Percentiles rank a stretch among this genome's conserved stretches.
Conservation (phyloP, 2,888 invertebrate genomes). For the Atethmia centrago region DNA sequence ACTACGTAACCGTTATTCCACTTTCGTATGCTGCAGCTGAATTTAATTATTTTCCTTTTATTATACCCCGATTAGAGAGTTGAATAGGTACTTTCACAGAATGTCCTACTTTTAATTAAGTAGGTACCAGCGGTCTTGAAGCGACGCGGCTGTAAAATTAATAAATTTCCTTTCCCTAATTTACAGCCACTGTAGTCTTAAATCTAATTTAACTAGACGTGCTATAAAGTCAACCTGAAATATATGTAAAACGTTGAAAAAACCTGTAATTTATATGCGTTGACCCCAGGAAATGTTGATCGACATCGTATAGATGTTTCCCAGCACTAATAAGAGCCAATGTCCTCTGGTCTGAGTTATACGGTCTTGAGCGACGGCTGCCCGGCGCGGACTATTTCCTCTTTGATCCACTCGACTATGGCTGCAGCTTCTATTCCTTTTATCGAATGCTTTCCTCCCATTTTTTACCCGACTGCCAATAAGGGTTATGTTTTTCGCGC, state of each 20-base stretch:
- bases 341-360: conserved; percentile 65
- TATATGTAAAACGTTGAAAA: conserved; percentile 14
- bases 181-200: conserved; percentile 22
- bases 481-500: neutral
- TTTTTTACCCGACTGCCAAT: conserved; percentile 12
- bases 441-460: conserved; percentile 49
- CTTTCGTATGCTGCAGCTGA: conserved; percentile 20
- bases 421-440: conserved; percentile 55
- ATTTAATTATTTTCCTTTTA: conserved; percentile 28
- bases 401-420: conserved; percentile 53
- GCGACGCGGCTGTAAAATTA: conserved; percentile 2
- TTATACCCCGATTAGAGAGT: conserved; percentile 19
- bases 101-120: conserved; percentile 37
- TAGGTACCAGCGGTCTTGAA: conserved; percentile 16
- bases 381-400: conserved; percentile 67
- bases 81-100: conserved; percentile 15
- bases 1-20: conserved; percentile 37
- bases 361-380: conserved; percentile 67
- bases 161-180: conserved; percentile 8
- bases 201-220: conserved; percentile 37
- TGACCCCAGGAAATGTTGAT: conserved; percentile 30
- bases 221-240: conserved; percentile 16
- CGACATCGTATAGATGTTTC: conserved; percentile 54
- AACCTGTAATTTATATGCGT: conserved; percentile 17
- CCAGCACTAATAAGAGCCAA: conserved; percentile 61